A percentile compares a stretch with the other conserved stretches of the same genome.
These are phyloP conservation scores for Boleophthalmus pectinirostris DNA, from an alignment of 2,113 vertebrate species.

Conservation along the genomic window DNA sequence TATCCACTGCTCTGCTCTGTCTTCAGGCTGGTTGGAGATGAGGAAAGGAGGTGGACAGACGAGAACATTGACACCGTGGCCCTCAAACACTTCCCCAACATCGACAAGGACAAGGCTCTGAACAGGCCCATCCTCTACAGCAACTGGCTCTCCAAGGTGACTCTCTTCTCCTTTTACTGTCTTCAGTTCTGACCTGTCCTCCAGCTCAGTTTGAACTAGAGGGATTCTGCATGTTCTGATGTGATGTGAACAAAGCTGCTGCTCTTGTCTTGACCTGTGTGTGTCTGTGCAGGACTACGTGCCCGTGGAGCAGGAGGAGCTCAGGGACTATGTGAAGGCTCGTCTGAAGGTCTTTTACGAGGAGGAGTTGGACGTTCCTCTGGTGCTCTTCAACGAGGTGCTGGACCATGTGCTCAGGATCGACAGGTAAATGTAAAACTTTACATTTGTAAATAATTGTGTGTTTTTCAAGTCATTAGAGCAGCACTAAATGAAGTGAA, in stretches of 20 bases:
- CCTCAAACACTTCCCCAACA: slow-evolving; percentile 97
- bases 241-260: too few relatives aligned
- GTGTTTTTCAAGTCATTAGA: too few relatives aligned
- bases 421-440: slow-evolving; percentile 80
- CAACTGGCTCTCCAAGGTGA: slow-evolving; percentile 98
- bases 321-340: slow-evolving; percentile 97
- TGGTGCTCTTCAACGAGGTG: slow-evolving; percentile 98
- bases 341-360: slow-evolving; percentile 98
- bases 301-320: slow-evolving; percentile 97
- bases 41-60: slow-evolving; percentile 98
- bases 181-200: too few relatives aligned
- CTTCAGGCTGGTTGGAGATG: slow-evolving; percentile 91
- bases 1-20: background rate
- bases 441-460: too few relatives aligned
- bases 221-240: too few relatives aligned
- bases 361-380: slow-evolving; percentile 95
- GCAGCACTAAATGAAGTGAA: too few relatives aligned
- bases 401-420: slow-evolving; percentile 96
- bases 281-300: slow-evolving; percentile 88
- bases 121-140: slow-evolving; percentile 96
- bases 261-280: background rate
- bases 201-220: too few relatives aligned
- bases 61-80: slow-evolving; percentile 95
- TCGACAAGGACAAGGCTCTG: slow-evolving; percentile 92
- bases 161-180: background rate